A percentile compares a stretch with the other conserved stretches of the same genome.
phyloP scores from a whole-genome alignment of 2,113 vertebrate species.

The Tursiops truncatus region DNA sequence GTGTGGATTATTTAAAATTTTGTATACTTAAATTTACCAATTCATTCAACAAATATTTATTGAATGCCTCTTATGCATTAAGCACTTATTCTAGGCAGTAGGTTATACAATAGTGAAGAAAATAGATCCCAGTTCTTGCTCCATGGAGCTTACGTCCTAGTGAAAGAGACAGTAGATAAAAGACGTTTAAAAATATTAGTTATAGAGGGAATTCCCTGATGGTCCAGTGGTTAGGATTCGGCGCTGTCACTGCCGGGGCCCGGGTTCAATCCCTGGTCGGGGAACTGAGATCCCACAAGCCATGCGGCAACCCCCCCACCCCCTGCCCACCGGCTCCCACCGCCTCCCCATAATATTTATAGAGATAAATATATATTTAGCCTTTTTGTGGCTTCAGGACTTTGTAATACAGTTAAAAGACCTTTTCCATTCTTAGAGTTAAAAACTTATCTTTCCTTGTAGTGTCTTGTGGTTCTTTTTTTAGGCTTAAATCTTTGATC shows the following conservation, averaged over 20 bases:
- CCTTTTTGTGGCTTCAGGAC: background rate
- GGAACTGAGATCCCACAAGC: background rate
- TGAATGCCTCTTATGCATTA: background rate
- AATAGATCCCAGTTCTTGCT: background rate
- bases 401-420: conserved; percentile 25
- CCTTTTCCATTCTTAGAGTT: background rate
- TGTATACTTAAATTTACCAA: background rate
- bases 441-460: background rate
- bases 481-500: conserved; percentile 41
- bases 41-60: background rate
- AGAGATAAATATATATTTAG: background rate
- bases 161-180: background rate
- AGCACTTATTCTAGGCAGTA: background rate
- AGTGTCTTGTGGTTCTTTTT: background rate
- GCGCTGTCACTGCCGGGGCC: background rate
- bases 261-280: background rate
- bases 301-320: background rate
- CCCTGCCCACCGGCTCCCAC: background rate
- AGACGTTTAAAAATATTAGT: background rate
- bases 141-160: background rate
- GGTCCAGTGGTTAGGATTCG: background rate
- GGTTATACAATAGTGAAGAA: background rate
- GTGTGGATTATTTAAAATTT: background rate
- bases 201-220: background rate
- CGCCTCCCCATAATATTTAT: background rate